A percentile compares a stretch with the other conserved stretches of the same genome.
phyloP scores from a whole-genome alignment of 2,113 vertebrate species.

The Heteronetta atricapilla region DNA sequence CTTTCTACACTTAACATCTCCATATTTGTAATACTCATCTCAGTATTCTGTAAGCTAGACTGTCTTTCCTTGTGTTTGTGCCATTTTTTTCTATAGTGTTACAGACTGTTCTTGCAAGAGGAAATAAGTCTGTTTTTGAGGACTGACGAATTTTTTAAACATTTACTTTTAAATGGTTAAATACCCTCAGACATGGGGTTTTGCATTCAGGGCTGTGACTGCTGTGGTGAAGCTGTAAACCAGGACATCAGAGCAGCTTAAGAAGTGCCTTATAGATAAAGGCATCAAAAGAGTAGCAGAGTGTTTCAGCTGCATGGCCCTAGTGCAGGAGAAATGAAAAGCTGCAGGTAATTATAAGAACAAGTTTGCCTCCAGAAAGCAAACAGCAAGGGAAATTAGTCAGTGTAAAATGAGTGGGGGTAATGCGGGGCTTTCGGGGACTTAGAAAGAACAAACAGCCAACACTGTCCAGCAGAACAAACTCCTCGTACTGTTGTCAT shows the following conservation, averaged over 20 bases:
- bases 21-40: background rate
- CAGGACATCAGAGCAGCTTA: background rate
- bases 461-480: background rate
- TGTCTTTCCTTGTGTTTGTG: background rate
- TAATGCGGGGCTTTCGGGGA: background rate
- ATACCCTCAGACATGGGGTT: background rate
- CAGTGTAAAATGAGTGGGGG: background rate
- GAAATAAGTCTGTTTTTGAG: background rate
- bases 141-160: no score
- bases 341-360: background rate
- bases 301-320: background rate
- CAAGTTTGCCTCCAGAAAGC: background rate
- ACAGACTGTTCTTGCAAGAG: background rate
- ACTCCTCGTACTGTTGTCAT: background rate
- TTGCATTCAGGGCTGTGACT: background rate
- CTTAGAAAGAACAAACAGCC: background rate
- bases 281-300: background rate
- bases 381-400: conserved; percentile 12
- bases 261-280: background rate
- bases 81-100: background rate
- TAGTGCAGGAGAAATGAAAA: conserved; percentile 18
- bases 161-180: background rate
- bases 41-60: background rate
- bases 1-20: background rate
- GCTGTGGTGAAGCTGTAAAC: background rate